Conservation (phyloP, 2,113 vertebrate genomes). For the Corvus cornix region DNA sequence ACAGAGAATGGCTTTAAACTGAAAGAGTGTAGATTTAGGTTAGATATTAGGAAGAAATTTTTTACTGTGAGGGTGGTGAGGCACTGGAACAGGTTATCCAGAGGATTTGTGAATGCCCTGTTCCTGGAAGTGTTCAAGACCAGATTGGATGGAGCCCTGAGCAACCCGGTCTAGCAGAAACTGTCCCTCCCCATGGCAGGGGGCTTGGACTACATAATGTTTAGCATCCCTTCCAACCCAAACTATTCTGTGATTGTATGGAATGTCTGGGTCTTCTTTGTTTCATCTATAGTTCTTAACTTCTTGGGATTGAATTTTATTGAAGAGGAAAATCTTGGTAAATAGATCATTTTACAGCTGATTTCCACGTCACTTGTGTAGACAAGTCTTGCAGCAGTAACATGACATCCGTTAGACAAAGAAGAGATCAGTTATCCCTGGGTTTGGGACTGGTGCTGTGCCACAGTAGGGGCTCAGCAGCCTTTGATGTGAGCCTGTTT, state of each 20-base stretch:
- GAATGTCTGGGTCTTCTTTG: neutral
- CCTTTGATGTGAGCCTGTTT: neutral
- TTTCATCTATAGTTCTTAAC: neutral
- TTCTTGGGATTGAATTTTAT: neutral
- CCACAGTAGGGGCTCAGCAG: neutral
- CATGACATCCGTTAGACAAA: accelerated
- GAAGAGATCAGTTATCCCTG: neutral
- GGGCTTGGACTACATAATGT: neutral
- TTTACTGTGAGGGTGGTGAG: neutral
- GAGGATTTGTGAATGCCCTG: neutral
- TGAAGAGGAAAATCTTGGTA: neutral
- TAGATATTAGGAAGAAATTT: neutral
- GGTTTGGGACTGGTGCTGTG: neutral
- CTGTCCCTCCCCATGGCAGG: neutral
- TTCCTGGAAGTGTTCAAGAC: neutral
- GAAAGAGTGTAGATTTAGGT: neutral
- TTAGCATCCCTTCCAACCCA: neutral
- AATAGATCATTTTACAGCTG: neutral
- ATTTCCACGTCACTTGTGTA: neutral
- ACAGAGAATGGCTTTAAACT: neutral
- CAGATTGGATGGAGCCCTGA: neutral
- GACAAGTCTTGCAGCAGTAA: neutral
- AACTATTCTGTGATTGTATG: neutral
- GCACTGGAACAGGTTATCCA: neutral
- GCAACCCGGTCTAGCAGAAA: neutral